These are phyloP conservation scores for Labrus mixtus DNA, from an alignment of 2,113 vertebrate genomes.

Conservation along the genomic window DNA sequence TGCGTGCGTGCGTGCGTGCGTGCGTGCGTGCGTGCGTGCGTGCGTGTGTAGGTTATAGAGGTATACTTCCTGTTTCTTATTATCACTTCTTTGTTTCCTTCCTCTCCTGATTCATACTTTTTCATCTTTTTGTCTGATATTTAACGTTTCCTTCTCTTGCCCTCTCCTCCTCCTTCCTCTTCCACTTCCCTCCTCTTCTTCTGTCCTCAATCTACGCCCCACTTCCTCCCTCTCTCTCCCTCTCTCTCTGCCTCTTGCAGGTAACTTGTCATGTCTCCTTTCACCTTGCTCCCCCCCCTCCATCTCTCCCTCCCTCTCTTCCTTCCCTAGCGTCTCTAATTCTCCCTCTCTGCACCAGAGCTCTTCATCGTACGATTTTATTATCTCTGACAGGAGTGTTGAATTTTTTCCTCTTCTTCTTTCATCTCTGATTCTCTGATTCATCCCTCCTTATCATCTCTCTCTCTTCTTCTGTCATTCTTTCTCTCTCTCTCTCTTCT, in stretches of 20 bases:
- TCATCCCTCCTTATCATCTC: slow-evolving; percentile 37
- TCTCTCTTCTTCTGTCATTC: slow-evolving; percentile 19
- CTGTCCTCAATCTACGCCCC: not conserved
- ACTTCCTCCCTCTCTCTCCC: not conserved
- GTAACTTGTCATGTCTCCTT: slow-evolving; percentile 26
- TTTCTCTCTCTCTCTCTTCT: slow-evolving; percentile 7
- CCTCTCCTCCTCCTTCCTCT: not conserved
- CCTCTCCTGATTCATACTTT: not conserved
- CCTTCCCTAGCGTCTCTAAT: slow-evolving; percentile 21
- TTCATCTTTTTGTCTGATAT: not conserved
- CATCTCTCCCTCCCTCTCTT: slow-evolving; percentile 1
- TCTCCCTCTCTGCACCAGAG: slow-evolving; percentile 27
- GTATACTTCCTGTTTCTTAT: slow-evolving; percentile 13
- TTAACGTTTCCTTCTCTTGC: too few relatives aligned
- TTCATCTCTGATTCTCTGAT: slow-evolving; percentile 71
- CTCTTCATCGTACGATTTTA: slow-evolving; percentile 67
- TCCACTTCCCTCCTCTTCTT: not conserved
- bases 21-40: not conserved
- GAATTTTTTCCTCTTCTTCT: slow-evolving; percentile 56
- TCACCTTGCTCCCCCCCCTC: slow-evolving; percentile 23
- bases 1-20: slow-evolving; percentile 5
- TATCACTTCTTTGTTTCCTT: not conserved
- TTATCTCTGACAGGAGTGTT: slow-evolving; percentile 68
- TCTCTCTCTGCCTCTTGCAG: not conserved
- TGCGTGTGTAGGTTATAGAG: slow-evolving; percentile 4